Percentiles rank a stretch among this genome's conserved stretches.
These are phyloP conservation scores for Oedothorax gibbosus DNA, from an alignment of 1,140 invertebrate genomes.

Conservation along the genomic window DNA sequence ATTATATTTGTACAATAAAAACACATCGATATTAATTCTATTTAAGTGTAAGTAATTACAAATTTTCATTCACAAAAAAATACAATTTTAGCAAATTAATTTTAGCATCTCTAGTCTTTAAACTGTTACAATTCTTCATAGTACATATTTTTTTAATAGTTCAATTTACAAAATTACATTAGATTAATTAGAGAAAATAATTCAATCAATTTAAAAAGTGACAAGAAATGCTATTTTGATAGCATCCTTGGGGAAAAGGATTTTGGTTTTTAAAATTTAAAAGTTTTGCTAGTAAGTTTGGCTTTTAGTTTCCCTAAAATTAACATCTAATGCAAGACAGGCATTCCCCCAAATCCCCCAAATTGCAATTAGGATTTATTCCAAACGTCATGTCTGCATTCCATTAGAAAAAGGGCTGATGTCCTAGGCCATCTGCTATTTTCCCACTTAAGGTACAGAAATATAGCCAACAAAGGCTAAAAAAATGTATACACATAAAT, in stretches of 20 bases:
- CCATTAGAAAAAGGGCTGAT: neutral
- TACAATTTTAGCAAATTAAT: neutral
- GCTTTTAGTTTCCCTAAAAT: neutral
- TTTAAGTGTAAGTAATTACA: neutral
- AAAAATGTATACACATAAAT: neutral
- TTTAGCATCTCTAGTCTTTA: neutral
- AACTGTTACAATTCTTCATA: neutral
- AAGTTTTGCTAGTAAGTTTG: too few species aligned
- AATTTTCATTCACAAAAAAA: neutral
- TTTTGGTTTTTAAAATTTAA: too few species aligned
- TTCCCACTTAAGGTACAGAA: neutral
- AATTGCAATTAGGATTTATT: neutral
- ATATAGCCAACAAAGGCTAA: neutral
- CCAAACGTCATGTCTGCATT: neutral
- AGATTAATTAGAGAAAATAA: too few species aligned
- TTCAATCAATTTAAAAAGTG: too few species aligned
- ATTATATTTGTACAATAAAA: neutral
- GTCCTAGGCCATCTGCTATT: neutral
- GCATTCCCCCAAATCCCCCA: neutral
- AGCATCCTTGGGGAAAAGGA: too few species aligned
- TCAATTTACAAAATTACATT: too few species aligned
- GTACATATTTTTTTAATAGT: too few species aligned
- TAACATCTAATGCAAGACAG: neutral
- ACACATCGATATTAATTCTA: neutral
- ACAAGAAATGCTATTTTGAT: too few species aligned